Base-by-base conservation (phyloP, 2,797 vertebrate species). In the Lagorchestes hirsutus region DNA sequence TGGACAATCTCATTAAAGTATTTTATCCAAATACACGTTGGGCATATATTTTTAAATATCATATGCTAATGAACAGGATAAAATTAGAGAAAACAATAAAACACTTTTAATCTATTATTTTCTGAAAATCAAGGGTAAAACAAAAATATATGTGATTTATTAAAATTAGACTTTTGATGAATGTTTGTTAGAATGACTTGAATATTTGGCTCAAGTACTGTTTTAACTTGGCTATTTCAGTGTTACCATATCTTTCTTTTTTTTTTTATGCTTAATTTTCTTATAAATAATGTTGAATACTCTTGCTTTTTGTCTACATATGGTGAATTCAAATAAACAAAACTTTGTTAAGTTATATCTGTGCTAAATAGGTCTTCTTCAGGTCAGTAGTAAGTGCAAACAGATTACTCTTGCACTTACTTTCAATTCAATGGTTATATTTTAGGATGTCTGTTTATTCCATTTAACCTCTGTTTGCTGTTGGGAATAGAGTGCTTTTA, bases 1-100 rank as follows among this genome's bases (percentile, higher is more conserved):
- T 91, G n/a, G 96, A 94, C 95, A 94, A 50, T 82, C 24, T 74
- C 5, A 46, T 9, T 93, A 62, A 96, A 92, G 90, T 1, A 18
- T 94, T 90, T 96, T 93, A 92, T 28, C 31, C 59, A 95, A 54
- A 87, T 67, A 55, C 87, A 95, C 57, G 92, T 57, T 93, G 91
- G 14, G 6, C 54, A 59, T 87, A 90, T 96, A 59, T 93, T 55
- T 90, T 97, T 93, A 74, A 82, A 87, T 94, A 90, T 91, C 94
- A 87, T 87, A 5, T 59, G 0, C 93, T 40, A 24, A 2, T 82
- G 6, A 46, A 82, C 12, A 40, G 74, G 0, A 82, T 82, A 46
- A 74, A 46, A 46, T 46, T 46, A 40, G 16, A 82, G 40, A 24
- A 24, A 82, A 40, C 40, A 46, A 46, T 82, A 10, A 46, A 29